Evolutionary conservation across 2,113 vertebrate genomes (phyloP).

Genomic region (Indicator maculatus): DNA sequence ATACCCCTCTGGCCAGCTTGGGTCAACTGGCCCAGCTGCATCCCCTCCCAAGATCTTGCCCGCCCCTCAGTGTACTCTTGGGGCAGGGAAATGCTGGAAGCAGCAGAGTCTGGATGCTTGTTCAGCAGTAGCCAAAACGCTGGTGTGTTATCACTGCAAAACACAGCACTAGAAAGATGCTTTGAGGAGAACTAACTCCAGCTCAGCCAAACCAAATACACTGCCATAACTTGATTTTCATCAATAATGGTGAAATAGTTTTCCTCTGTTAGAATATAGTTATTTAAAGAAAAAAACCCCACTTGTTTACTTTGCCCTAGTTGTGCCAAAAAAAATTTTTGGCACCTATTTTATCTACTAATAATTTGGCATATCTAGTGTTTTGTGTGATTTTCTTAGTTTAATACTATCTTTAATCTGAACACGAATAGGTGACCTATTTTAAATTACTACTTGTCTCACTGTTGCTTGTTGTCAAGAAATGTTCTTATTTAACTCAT

Average conservation of each 20-base stretch:
- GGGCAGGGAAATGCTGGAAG: too few relatives aligned
- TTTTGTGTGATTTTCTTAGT: neutral
- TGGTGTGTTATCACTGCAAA: too few relatives aligned
- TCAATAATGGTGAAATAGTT: neutral
- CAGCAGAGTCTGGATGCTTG: too few relatives aligned
- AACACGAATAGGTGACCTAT: neutral
- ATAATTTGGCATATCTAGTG: neutral
- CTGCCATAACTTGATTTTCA: neutral
- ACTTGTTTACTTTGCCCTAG: neutral
- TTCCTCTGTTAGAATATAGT: neutral
- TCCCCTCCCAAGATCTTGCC: too few relatives aligned
- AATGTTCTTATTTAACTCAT: neutral
- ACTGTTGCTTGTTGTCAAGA: neutral
- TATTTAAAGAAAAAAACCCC: neutral
- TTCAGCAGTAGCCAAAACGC: too few relatives aligned
- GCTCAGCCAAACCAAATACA: too few relatives aligned
- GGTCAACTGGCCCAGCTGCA: too few relatives aligned
- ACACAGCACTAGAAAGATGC: too few relatives aligned
- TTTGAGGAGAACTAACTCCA: too few relatives aligned
- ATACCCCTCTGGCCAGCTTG: too few relatives aligned
- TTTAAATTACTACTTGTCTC: neutral
- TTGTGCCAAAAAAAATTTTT: neutral
- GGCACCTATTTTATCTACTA: neutral
- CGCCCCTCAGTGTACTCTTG: too few relatives aligned
- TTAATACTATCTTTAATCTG: neutral